These are phyloP conservation scores for Drosophila atroscutellata DNA, from an alignment of 2,888 invertebrate species.

Conservation along the genomic window DNA sequence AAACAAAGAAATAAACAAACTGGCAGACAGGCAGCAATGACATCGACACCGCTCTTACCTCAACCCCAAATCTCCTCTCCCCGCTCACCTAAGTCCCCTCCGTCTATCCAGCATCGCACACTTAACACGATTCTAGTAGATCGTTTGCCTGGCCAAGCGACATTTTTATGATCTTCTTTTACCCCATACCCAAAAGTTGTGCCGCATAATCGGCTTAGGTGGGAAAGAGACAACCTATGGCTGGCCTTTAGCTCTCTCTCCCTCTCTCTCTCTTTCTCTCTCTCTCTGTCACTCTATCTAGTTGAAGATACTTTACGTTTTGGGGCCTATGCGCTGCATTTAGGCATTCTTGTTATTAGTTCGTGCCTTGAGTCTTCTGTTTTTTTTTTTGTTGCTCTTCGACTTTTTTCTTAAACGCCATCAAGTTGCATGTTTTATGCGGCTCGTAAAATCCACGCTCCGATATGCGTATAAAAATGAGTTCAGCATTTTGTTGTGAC, in stretches of 20 bases:
- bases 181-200: constrained; percentile 38
- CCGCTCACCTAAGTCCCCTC: background rate
- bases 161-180: constrained; percentile 62
- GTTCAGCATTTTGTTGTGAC: constrained; percentile 79
- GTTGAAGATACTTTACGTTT: constrained; percentile 42
- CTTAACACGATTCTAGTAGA: constrained; percentile 74
- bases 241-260: background rate
- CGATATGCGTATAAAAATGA: constrained; percentile 65
- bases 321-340: constrained; percentile 32
- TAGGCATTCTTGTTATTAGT: constrained; percentile 71
- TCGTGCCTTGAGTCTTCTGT: constrained; percentile 71
- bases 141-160: constrained; percentile 53
- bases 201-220: constrained; percentile 71
- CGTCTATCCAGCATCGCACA: constrained; percentile 39
- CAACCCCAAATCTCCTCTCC: background rate
- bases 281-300: background rate
- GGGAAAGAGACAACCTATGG: constrained; percentile 26
- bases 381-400: constrained; percentile 15
- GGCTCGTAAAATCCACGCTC: constrained; percentile 52
- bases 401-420: constrained; percentile 50
- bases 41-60: constrained; percentile 61
- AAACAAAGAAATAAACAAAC: background rate
- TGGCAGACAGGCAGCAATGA: constrained; percentile 28
- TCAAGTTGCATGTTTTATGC: constrained; percentile 74
- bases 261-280: constrained; percentile 3